phyloP scores from a whole-genome alignment of 2,113 vertebrate genomes.

The Pseudorectes ferrugineus region DNA sequence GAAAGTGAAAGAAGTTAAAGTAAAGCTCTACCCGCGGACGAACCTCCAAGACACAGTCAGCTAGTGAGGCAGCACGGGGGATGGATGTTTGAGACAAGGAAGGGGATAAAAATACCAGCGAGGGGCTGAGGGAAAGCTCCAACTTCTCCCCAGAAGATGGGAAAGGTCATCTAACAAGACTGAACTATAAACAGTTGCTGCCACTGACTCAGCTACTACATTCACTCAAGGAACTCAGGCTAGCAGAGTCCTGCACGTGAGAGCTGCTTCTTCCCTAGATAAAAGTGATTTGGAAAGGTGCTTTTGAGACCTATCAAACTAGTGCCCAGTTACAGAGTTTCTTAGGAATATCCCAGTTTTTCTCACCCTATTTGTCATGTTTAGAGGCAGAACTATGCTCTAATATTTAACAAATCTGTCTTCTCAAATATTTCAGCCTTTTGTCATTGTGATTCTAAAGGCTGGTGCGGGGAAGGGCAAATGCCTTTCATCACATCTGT shows the following conservation, averaged over 20 bases:
- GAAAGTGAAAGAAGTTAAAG: not conserved
- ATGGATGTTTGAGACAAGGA: not conserved
- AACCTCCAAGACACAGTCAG: not conserved
- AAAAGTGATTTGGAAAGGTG: not conserved
- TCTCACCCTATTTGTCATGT: not conserved
- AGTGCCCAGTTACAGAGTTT: not conserved
- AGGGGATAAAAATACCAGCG: not conserved
- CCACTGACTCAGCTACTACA: not conserved
- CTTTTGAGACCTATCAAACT: not conserved
- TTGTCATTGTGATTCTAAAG: not conserved
- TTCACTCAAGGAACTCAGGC: not conserved
- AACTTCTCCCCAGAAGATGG: not conserved
- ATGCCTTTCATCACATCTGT: not conserved
- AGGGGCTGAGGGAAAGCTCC: not conserved
- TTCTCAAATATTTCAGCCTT: not conserved
- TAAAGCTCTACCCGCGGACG: not conserved
- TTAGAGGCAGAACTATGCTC: not conserved
- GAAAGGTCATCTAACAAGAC: not conserved
- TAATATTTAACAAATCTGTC: not conserved
- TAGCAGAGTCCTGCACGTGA: not conserved
- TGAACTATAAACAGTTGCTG: not conserved
- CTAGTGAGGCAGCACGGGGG: fast-evolving
- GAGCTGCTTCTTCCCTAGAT: not conserved
- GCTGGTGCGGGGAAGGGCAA: not conserved
- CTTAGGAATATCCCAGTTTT: not conserved